A percentile compares a stretch with the other conserved stretches of the same genome.
These are phyloP conservation scores for Catharus ustulatus DNA, from an alignment of 2,797 vertebrate species.

Conservation along the genomic window DNA sequence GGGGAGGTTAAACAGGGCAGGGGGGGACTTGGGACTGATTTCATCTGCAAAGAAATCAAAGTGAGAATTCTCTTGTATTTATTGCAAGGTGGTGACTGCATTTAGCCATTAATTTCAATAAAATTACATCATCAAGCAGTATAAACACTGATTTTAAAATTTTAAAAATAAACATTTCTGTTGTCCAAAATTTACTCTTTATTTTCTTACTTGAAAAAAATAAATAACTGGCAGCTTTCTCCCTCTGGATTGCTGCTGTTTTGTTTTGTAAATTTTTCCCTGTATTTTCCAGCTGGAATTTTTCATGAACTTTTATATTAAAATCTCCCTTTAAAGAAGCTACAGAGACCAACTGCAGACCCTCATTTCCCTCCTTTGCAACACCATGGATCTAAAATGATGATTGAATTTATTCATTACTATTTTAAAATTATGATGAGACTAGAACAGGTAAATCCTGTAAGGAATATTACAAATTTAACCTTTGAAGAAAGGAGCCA, in stretches of 20 bases:
- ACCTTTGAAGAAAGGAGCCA: background rate
- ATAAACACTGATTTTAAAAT: background rate
- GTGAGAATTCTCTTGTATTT: background rate
- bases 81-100: background rate
- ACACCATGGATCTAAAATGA: background rate
- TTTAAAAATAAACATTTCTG: background rate
- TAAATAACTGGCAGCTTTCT: background rate
- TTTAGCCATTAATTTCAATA: background rate
- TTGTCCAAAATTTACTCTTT: background rate
- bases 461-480: background rate
- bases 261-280: background rate
- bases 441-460: background rate
- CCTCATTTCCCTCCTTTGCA: background rate
- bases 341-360: background rate
- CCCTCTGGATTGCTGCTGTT: background rate
- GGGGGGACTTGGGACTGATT: slow-evolving; percentile 13
- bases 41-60: slow-evolving; percentile 75
- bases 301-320: background rate
- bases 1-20: slow-evolving; percentile 81
- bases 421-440: background rate
- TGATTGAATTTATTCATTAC: too few relatives aligned
- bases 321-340: background rate
- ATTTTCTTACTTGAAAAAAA: background rate
- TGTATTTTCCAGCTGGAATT: background rate
- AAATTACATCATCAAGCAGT: background rate